A percentile compares a stretch with the other conserved stretches of the same genome.
phyloP scores from a whole-genome alignment of 1,140 invertebrate species.

The roundworm (Caenorhabditis elegans) region WBcel235 BX284606.5:13934501-13935000 shows the following conservation, averaged over 20 bases:
- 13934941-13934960: not conserved
- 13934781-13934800: not conserved
- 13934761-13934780: not conserved
- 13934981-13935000: not conserved
- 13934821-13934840: too few species aligned
- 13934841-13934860: not conserved
- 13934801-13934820: too few species aligned
- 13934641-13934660: not conserved
- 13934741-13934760: not conserved
- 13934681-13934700: not conserved
- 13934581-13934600: constrained; percentile 17
- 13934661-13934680: not conserved
- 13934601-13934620: not conserved
- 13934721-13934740: not conserved
- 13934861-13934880: not conserved
- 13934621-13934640: not conserved
- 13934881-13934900: not conserved
- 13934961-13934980: not conserved
- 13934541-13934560: not conserved
- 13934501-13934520: not conserved
- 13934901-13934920: not conserved
- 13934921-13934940: not conserved
- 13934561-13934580: not conserved
- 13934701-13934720: constrained; percentile 6
- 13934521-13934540: too few species aligned